These are phyloP conservation scores for Dasyurus viverrinus DNA, from an alignment of 2,113 vertebrate genomes.

Conservation along the genomic window DNA sequence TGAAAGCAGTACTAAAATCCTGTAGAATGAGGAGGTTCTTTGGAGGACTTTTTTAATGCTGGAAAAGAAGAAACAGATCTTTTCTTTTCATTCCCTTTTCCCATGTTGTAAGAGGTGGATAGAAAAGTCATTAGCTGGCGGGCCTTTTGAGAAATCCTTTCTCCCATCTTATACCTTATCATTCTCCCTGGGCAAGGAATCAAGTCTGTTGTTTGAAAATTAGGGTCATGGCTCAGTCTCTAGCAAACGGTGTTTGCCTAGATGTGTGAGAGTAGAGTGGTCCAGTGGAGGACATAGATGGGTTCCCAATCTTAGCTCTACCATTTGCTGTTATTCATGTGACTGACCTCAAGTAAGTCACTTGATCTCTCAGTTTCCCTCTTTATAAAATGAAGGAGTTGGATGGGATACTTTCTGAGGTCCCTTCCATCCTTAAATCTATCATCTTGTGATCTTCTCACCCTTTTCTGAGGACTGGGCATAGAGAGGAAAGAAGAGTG, in stretches of 20 bases:
- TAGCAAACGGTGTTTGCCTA: neutral
- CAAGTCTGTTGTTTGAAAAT: neutral
- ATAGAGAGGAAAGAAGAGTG: neutral
- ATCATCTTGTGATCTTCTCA: neutral
- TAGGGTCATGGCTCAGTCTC: neutral
- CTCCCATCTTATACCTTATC: neutral
- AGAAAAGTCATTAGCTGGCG: neutral
- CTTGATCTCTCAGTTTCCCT: neutral
- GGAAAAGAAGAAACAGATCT: neutral
- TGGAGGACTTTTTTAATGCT: neutral
- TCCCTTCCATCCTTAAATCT: neutral
- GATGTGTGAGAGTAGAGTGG: neutral
- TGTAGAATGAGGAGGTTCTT: neutral
- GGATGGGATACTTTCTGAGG: neutral
- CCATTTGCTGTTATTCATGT: neutral
- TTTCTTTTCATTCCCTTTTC: neutral
- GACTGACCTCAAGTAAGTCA: neutral
- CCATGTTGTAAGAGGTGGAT: neutral
- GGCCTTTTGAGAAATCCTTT: neutral
- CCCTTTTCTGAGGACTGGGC: neutral
- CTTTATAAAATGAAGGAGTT: neutral
- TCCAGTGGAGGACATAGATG: neutral
- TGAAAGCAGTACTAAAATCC: neutral
- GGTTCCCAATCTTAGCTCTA: neutral
- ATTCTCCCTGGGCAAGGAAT: neutral